Evolutionary conservation across 2,113 vertebrate genomes (phyloP).

Genomic region (Sturnira hondurensis): DNA sequence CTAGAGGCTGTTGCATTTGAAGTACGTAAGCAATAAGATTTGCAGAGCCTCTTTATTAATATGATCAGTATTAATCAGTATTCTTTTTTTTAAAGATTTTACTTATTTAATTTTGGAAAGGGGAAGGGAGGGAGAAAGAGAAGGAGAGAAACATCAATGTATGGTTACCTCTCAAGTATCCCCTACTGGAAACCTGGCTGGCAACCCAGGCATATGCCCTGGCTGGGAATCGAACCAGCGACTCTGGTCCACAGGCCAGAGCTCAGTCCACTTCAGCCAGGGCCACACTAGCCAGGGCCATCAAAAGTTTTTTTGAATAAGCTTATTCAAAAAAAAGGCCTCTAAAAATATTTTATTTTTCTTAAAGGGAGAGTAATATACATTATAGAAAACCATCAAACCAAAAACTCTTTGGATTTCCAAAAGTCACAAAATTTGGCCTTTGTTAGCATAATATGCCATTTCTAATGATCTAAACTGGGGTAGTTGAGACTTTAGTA

Average conservation of each 20-base stretch:
- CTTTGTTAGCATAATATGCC: not conserved
- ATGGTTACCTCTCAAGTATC: too few species aligned
- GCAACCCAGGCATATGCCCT: too few species aligned
- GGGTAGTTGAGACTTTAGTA: not conserved
- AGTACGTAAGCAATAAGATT: not conserved
- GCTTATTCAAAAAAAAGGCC: not conserved
- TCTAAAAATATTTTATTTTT: not conserved
- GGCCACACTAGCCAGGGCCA: too few species aligned
- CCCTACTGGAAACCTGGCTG: too few species aligned
- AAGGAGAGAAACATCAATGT: too few species aligned
- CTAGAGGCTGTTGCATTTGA: not conserved
- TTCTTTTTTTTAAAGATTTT: not conserved
- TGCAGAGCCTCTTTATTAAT: not conserved
- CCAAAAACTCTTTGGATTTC: not conserved
- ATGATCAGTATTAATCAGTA: not conserved
- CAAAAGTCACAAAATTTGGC: conserved; percentile 8
- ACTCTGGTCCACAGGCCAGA: too few species aligned
- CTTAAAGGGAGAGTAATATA: not conserved
- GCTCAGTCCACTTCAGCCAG: too few species aligned
- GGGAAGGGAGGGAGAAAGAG: too few species aligned
- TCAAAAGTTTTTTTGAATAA: not conserved
- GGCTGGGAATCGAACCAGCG: too few species aligned
- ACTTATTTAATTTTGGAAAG: too few species aligned
- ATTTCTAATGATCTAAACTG: not conserved
- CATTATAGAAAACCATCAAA: not conserved